These are phyloP conservation scores for Toxotes lorentzi DNA, from an alignment of 2,797 vertebrate genomes.

Conservation along the genomic window DNA sequence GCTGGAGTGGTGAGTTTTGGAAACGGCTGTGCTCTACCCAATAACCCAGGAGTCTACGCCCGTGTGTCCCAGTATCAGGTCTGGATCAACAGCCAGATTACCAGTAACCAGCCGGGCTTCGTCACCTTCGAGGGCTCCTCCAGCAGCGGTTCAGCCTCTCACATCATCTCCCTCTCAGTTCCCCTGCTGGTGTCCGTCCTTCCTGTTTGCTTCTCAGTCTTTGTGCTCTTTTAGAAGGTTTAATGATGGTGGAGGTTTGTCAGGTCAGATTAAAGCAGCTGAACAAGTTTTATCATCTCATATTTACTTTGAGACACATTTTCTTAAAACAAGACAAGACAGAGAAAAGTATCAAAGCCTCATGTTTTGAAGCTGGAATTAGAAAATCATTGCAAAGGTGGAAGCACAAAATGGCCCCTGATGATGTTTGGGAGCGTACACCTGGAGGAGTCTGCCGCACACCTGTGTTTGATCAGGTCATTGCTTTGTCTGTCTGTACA, in stretches of 20 bases:
- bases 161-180: not conserved
- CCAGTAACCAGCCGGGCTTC: conserved; percentile 46
- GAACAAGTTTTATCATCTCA: too few species aligned
- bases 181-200: conserved; percentile 48
- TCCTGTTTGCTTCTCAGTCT: conserved; percentile 21
- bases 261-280: too few species aligned
- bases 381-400: too few species aligned
- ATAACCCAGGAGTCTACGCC: conserved; percentile 69
- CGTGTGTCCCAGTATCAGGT: conserved; percentile 66
- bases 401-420: too few species aligned
- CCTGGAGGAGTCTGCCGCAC: too few species aligned
- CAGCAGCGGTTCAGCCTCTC: not conserved
- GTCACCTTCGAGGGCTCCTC: not conserved
- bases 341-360: too few species aligned
- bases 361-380: too few species aligned
- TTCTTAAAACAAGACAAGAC: not conserved
- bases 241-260: too few species aligned
- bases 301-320: too few species aligned
- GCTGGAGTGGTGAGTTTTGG: conserved; percentile 76
- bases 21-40: not conserved
- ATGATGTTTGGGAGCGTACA: too few species aligned
- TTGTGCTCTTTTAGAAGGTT: conserved; percentile 27
- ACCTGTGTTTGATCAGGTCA: too few species aligned
- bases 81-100: conserved; percentile 67
- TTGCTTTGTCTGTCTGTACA: too few species aligned